Conservation (phyloP, 2,888 invertebrate species). For the Uloborus plumipes region DNA sequence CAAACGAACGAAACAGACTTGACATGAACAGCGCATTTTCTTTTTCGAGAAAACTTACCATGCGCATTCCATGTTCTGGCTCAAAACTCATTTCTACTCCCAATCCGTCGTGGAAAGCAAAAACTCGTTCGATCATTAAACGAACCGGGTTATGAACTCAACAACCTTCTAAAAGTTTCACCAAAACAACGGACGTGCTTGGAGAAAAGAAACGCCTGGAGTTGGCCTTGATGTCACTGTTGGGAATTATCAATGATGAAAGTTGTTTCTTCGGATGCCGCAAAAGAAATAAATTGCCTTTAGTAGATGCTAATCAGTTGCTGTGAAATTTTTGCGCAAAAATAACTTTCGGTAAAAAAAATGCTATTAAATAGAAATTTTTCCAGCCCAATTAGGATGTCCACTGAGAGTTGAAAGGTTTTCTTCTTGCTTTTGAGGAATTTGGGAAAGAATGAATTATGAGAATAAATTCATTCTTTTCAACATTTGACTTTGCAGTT, state of each 20-base stretch:
- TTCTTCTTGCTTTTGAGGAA: too few species aligned
- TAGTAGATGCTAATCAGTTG: constrained; percentile 47
- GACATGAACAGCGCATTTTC: too few species aligned
- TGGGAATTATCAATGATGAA: constrained; percentile 50
- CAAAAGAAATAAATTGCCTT: constrained; percentile 32
- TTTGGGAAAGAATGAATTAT: too few species aligned
- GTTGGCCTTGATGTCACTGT: constrained; percentile 43
- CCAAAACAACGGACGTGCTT: constrained; percentile 35
- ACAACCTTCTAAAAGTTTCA: background rate
- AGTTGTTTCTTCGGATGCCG: constrained; percentile 15
- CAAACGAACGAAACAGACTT: too few species aligned
- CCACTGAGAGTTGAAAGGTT: too few species aligned
- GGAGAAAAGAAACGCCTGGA: constrained; percentile 40
- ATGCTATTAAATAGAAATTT: too few species aligned
- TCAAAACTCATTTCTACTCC: constrained; percentile 6
- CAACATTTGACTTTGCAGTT: background rate
- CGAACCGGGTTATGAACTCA: background rate
- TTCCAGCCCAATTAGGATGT: too few species aligned
- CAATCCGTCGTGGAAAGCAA: background rate
- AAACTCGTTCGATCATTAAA: constrained; percentile 22
- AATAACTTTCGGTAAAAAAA: background rate
- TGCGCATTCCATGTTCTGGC: too few species aligned
- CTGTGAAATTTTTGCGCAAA: constrained; percentile 7
- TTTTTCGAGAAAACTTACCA: too few species aligned
- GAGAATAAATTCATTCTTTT: background rate